Conservation (phyloP, 2,888 invertebrate genomes). For the Taenaris catops region DNA sequence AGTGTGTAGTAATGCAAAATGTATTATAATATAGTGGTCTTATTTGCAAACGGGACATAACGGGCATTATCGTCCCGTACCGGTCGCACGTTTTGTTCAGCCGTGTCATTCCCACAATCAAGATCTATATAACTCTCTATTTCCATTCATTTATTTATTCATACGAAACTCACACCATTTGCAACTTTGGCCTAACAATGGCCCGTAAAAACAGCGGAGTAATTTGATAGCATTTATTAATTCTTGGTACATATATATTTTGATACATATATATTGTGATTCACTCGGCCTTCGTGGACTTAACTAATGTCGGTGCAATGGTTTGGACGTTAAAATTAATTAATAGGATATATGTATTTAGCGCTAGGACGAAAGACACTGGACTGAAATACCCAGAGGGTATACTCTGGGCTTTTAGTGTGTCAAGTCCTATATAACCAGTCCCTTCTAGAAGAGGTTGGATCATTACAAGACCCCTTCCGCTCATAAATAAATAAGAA, state of each 20-base stretch:
- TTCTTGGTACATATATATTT: conserved; percentile 18
- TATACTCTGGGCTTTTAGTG: too few relatives aligned
- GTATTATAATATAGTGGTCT: too few relatives aligned
- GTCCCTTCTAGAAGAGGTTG: too few relatives aligned
- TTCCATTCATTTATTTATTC: conserved; percentile 34
- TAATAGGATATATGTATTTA: too few relatives aligned
- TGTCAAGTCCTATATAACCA: too few relatives aligned
- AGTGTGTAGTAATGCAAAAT: too few relatives aligned
- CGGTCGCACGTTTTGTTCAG: conserved; percentile 19
- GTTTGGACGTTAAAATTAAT: too few relatives aligned
- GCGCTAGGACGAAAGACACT: too few relatives aligned
- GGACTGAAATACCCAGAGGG: too few relatives aligned
- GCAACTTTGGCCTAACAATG: conserved; percentile 45
- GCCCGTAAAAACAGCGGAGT: conserved; percentile 32
- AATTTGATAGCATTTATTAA: conserved; percentile 21
- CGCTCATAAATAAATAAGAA: too few relatives aligned
- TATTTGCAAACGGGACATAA: conserved; percentile 18
- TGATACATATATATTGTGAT: too few relatives aligned
- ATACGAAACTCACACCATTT: conserved; percentile 31
- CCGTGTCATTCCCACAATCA: conserved; percentile 33
- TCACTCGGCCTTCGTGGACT: conserved; percentile 3
- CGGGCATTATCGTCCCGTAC: conserved; percentile 16
- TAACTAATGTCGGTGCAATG: background rate
- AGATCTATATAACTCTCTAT: conserved; percentile 27
- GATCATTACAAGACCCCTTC: too few relatives aligned